Base-by-base conservation (phyloP, 2,113 vertebrate genomes). In the Lasiurus borealis region DNA sequence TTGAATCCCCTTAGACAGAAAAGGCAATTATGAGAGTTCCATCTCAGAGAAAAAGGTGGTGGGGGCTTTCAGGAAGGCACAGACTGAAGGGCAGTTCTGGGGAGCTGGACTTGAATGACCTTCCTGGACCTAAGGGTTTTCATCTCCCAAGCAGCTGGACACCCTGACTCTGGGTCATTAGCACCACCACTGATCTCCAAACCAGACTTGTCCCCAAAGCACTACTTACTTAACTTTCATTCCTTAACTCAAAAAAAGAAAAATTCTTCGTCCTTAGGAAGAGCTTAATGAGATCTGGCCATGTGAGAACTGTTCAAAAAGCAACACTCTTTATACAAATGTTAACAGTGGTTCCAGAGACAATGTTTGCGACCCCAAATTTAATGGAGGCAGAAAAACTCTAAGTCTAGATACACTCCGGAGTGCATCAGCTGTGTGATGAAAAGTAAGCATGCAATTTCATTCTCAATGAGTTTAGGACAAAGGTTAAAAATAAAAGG, bases 1-100 rank as follows among this genome's bases (percentile, higher is more conserved):
- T 10, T 94, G 92, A 97, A 84, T 95, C 94, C 86, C 94, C 92
- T 93, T 86, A 92, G 95, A 94, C 93, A 97, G 95, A 59, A 46
- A 72, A 0, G 4, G 91, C 95, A 93, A 90, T 85, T 76, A 83
- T 59, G 69, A 87, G 73, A 62, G 66, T 83, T 78, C 91, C 36
- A 21, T 72, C 90, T 48, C 62, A 85, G 78, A 13, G n/a, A 54
- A 64, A 36, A 77, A 23, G 66, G 29, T 40, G 3, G 40, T 3
- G 57, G 81, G 73, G 64, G 77, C 50, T 34, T 40, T 3, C 29
- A 66, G 50, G 29, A 82, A 91, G 75, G 29, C 88, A 40, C 46
- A 50, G 82, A 87, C 12, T 82, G 90, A 50, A 54, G 73, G 77
- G 40, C 72, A 69, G 85, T 36, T 91, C 31, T 29, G 10, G 44